Evolutionary conservation across 2,113 vertebrate species (phyloP), one percentile per base, ranked within the genome.

Genomic region (Phaetusa simplex): DNA sequence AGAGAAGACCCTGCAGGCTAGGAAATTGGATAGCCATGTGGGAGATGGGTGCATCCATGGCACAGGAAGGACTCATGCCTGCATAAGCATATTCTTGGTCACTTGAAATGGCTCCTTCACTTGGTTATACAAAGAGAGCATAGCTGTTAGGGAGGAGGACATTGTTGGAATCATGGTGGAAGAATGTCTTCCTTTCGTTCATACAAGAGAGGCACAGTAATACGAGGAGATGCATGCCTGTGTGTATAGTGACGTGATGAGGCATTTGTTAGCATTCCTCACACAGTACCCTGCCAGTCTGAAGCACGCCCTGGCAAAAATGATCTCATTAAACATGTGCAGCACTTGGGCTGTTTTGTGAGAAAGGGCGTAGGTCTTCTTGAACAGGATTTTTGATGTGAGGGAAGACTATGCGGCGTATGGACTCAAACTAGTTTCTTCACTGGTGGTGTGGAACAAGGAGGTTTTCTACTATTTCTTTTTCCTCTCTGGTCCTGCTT

Each of bases 51-150:
- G 19, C 14, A 29, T 32, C 13, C n/a, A 23, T 0, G 16, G 32
- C 47, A 43, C 0, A 1, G 16, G 16, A n/a, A 65, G 2, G 2
- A 32, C 29, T 43, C 29, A 8, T 0, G 0, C 7, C 29, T 50
- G 16, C 22, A 50, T 67, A 50, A 43, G 12, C 2, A 0, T 67
- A 0, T 65, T 66, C 40, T 49, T 53, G 22, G 34, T 71, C 70
- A 45, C 27, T 81, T 53, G 62, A 86, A 61, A 49, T 49, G 53
- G 9, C 34, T 85, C 10, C 30, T 61, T 6, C 0, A 0, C 17
- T n/a, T 17, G 11, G 9, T 42, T 77, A 4, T 17, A 4, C 8
- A 16, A 42, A 69, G 53, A 62, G 19, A 82, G 2, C 27, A 6
- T 8, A 23, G 6, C n/a, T 86, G 11, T 52, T 38, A 72, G 32